Evolutionary conservation across 2,888 invertebrate species (phyloP), one percentile per base, ranked within the genome.

Genomic region (Lysandra bellargus): DNA sequence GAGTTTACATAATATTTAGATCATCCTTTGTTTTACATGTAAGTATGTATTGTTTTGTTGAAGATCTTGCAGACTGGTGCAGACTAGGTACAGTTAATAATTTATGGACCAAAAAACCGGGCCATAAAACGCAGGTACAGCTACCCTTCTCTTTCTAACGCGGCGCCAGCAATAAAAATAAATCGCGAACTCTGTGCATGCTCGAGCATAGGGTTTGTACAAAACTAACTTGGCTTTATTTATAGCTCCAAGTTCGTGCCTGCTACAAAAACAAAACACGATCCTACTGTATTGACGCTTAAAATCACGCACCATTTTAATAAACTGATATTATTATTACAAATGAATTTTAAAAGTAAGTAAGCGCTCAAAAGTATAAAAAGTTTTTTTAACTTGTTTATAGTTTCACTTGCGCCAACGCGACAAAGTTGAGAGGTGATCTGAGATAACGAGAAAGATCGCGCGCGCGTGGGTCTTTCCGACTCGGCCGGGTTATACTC

Each of bases 401-500:
- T 89, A 88, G 87, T 88, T 87, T 86, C 84, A 84, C 84, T 81
- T 79, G 84, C 82, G 85, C 83, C 85, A 90, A 92, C 87, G 90
- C 87, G 88, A 84, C 90, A 81, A 87, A 91, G 86, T 92, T 90
- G 72, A 82, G 85, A 84, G 90, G 91, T 84, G 88, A 89, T 87
- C 86, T 88, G 89, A 88, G 86, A 87, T 89, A 87, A 85, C 85
- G 82, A 82, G 84, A 83, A 80, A 37, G 14, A 85, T 82, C 82
- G 82, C 85, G 82, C 80, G 83, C 84, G 88, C 88, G 88, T 88
- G 88, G 87, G 86, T 84, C 87, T 85, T 85, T 90, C 89, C 85
- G 83, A 91, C 90, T 92, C 87, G 83, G 92, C 86, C 84, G 88
- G 90, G 89, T 93, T 91, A 92, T 92, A 92, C 87, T 89, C 87